Evolutionary conservation across 2,888 invertebrate species (phyloP).

Genomic region (Meloe dianella): DNA sequence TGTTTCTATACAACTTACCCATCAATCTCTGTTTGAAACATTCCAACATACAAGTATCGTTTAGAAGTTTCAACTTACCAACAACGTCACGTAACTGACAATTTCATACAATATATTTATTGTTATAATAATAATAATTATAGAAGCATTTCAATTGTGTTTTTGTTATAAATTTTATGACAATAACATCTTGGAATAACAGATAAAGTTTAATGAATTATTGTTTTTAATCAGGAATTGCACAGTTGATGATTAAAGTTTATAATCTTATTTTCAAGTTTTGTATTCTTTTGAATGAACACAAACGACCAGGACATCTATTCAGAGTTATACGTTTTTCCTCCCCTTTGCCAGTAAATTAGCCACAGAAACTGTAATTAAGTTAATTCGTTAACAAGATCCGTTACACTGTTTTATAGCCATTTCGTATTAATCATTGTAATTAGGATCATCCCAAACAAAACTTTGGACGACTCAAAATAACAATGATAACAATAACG

Average conservation of each 20-base stretch:
- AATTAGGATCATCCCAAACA: constrained; percentile 40
- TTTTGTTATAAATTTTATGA: background rate
- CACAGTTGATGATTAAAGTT: constrained; percentile 25
- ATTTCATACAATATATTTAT: background rate
- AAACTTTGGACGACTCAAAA: constrained; percentile 8
- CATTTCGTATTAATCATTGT: constrained; percentile 43
- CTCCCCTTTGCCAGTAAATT: constrained; percentile 39
- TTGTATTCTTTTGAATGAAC: constrained; percentile 18
- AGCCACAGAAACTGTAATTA: constrained; percentile 44
- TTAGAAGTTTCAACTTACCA: background rate
- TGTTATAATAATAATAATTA: background rate
- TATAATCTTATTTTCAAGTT: constrained; percentile 31
- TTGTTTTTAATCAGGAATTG: constrained; percentile 16
- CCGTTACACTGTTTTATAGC: constrained; percentile 44
- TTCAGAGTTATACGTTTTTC: constrained; percentile 21
- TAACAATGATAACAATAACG: constrained; percentile 14
- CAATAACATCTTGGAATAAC: background rate
- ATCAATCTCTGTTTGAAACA: background rate
- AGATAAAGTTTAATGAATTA: background rate
- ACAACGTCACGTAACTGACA: background rate
- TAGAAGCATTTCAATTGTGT: background rate
- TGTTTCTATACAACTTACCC: background rate
- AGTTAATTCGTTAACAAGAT: constrained; percentile 46
- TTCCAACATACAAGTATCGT: background rate
- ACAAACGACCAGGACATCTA: constrained; percentile 25